These are phyloP conservation scores for Tigriopus japonicus DNA, from an alignment of 1,140 invertebrate species.

Conservation along the genomic window DNA sequence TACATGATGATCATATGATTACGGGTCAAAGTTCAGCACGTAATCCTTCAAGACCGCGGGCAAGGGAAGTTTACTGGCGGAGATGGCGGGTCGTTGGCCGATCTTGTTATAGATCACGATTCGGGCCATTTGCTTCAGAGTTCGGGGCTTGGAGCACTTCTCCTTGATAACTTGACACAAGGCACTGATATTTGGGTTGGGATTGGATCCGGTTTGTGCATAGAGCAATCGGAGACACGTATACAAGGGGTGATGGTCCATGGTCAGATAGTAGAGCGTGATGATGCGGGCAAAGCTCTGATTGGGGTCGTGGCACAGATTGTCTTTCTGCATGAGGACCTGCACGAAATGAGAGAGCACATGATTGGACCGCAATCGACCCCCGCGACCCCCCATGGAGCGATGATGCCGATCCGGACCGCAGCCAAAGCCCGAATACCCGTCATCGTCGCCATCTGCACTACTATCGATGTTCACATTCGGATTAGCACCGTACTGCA, in stretches of 20 bases:
- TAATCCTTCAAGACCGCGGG: constrained; percentile 45
- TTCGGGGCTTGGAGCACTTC: constrained; percentile 39
- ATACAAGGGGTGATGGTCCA: constrained; percentile 35
- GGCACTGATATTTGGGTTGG: constrained; percentile 32
- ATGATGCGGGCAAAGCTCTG: constrained; percentile 41
- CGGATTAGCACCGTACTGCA: constrained; percentile 32
- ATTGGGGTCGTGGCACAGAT: constrained; percentile 37
- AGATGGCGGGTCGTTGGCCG: constrained; percentile 36
- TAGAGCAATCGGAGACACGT: constrained; percentile 29
- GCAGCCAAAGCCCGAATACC: neutral
- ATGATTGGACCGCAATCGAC: constrained; percentile 17
- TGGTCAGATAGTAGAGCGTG: constrained; percentile 42
- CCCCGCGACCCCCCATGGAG: neutral
- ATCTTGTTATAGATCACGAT: constrained; percentile 42
- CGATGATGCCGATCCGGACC: neutral
- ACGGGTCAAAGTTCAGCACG: constrained; percentile 40
- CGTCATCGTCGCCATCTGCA: constrained; percentile 1
- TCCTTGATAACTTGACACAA: constrained; percentile 38
- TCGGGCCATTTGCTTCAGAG: constrained; percentile 42
- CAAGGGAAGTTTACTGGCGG: constrained; percentile 42
- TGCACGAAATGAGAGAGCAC: constrained; percentile 44
- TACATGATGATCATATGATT: constrained; percentile 7
- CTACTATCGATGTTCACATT: constrained; percentile 21
- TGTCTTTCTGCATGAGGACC: constrained; percentile 42
- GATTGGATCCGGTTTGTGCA: constrained; percentile 42